Evolutionary conservation across 2,888 invertebrate species (phyloP), one percentile per base, ranked within the genome.

Genomic region (Dorcus hopei): DNA sequence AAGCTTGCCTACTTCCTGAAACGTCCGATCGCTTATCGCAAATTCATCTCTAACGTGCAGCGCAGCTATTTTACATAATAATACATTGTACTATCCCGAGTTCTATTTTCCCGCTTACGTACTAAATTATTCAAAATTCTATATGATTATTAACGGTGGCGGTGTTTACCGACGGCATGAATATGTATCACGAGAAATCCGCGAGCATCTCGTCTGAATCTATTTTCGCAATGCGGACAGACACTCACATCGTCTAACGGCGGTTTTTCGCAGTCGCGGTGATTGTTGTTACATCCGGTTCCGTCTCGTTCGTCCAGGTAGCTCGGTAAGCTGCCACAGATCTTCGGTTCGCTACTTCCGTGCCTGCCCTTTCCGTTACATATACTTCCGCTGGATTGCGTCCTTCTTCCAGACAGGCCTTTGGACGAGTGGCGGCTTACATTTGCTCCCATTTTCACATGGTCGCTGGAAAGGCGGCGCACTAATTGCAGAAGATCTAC

Each of bases 361-460:
- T 74, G 69, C 9, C 69, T 66, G 39, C 56, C 64, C 57, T 52
- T 59, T 41, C 74, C 73, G 79, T 88, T 88, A 81, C 88, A 88
- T 43, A 90, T 85, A 77, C 89, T 89, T 45, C 89, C 89, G 68
- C 88, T 88, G 62, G 89, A 89, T 67, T 88, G 85, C 40, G 88
- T 88, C 64, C 89, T 80, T 61, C 89, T 83, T 61, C 89, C 89
- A 58, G 86, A 54, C 50, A 88, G 83, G 67, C 88, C 86, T 71
- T 89, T 89, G 70, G 85, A 84, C 72, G 86, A 87, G 77, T 88
- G 88, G 64, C 89, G 86, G 81, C 89, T 89, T 74, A 89, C 85
- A 82, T 89, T 90, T 61, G 89, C 88, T 76, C 90, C 90, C 90
- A 90, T 90, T 52, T 63, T 67, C 66, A 68, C 80, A 81, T 80